phyloP scores from a whole-genome alignment of 2,797 vertebrate species.

The Podarcis lilfordi region DNA sequence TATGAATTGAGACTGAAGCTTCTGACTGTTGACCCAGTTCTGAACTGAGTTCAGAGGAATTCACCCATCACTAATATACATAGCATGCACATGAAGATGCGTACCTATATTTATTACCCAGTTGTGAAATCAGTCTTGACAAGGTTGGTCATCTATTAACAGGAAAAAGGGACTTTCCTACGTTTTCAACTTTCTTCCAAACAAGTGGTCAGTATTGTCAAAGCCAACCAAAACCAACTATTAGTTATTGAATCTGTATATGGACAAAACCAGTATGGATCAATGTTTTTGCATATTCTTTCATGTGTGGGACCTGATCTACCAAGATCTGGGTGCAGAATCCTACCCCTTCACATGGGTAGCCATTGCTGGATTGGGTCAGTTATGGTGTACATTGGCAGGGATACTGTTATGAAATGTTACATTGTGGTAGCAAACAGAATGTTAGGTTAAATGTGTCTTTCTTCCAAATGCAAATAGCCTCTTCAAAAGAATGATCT shows the following conservation, averaged over 20 bases:
- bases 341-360: neutral
- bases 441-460: neutral
- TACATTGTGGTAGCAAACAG: neutral
- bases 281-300: neutral
- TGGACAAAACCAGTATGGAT: neutral
- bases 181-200: neutral
- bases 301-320: neutral
- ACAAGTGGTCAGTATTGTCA: neutral
- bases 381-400: neutral
- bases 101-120: neutral
- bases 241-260: neutral
- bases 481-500: neutral
- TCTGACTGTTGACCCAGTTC: neutral
- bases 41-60: neutral
- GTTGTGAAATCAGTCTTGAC: neutral
- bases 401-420: neutral
- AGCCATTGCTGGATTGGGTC: neutral
- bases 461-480: neutral
- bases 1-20: neutral
- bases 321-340: neutral
- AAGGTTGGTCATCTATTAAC: neutral
- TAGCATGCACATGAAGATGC: neutral
- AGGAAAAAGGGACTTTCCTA: neutral
- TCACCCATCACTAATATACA: neutral
- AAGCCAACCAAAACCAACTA: neutral